Conservation (phyloP, 2,888 invertebrate species). For the Sarcophaga caerulescens region DNA sequence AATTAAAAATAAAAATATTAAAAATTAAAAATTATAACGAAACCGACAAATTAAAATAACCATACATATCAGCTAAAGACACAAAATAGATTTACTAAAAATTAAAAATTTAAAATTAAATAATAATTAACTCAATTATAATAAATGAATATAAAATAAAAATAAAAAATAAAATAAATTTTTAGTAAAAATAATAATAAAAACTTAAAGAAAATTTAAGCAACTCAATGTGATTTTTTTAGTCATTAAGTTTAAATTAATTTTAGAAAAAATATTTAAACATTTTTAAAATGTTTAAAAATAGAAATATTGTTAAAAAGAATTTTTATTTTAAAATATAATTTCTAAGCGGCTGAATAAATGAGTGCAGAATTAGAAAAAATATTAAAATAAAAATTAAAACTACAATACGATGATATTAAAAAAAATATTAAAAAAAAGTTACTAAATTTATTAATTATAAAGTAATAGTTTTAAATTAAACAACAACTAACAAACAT, state of each 20-base stretch:
- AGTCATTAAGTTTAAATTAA: conserved; percentile 73
- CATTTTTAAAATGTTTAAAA: conserved; percentile 59
- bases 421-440: conserved; percentile 37
- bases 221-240: conserved; percentile 80
- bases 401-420: conserved; percentile 1
- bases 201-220: conserved; percentile 72
- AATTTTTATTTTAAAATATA: conserved; percentile 19
- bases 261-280: conserved; percentile 35
- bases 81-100: conserved; percentile 42
- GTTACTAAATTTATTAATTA: conserved; percentile 55
- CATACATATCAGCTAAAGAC: conserved; percentile 62
- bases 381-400: conserved; percentile 68
- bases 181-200: conserved; percentile 1
- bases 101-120: conserved; percentile 33
- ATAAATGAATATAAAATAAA: conserved; percentile 32
- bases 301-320: conserved; percentile 34
- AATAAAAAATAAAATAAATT: conserved; percentile 18
- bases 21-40: not conserved
- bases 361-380: conserved; percentile 67
- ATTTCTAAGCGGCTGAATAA: conserved; percentile 64
- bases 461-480: conserved; percentile 41
- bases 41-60: conserved; percentile 40
- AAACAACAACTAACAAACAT: conserved; percentile 21
- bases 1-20: conserved; percentile 1
- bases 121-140: conserved; percentile 8